Evolutionary conservation across 2,797 vertebrate species (phyloP).

Genomic region (Mus spretus): DNA sequence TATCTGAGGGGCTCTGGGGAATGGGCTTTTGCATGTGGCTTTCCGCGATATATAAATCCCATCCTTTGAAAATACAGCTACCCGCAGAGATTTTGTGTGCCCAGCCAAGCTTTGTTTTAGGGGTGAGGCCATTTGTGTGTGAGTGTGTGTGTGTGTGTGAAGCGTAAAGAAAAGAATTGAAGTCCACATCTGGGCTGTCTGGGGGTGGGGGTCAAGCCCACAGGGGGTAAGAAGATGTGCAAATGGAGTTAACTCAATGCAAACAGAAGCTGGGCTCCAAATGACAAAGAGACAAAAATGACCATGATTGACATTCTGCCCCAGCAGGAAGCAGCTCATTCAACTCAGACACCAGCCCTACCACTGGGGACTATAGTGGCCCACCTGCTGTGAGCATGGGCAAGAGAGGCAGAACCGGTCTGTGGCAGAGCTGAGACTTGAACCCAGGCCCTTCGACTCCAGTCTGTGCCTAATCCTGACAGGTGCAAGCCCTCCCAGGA

Average conservation of each 20-base stretch:
- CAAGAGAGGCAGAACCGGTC: background rate
- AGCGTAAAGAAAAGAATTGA: constrained; percentile 70
- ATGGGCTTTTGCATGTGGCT: constrained; percentile 44
- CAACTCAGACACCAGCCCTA: background rate
- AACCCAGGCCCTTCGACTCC: background rate
- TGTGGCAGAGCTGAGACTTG: background rate
- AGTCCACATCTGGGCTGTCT: constrained; percentile 47
- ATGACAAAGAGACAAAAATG: constrained; percentile 4
- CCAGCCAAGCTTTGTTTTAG: constrained; percentile 77
- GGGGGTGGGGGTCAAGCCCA: background rate
- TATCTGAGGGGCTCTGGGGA: constrained; percentile 65
- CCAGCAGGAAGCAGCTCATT: background rate
- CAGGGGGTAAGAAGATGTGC: constrained; percentile 65
- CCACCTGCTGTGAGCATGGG: background rate
- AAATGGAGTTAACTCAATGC: constrained; percentile 75
- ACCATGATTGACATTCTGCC: background rate
- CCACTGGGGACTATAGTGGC: rapidly evolving
- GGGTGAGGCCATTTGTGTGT: background rate
- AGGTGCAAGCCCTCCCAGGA: background rate
- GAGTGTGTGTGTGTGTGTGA: constrained; percentile 41
- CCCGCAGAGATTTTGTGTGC: constrained; percentile 79
- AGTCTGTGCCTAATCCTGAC: background rate
- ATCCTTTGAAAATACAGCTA: constrained; percentile 71
- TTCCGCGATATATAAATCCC: constrained; percentile 56
- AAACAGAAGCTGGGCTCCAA: constrained; percentile 44